Conservation (phyloP, 1,140 invertebrate genomes). For the Drosophila ironensis region DNA sequence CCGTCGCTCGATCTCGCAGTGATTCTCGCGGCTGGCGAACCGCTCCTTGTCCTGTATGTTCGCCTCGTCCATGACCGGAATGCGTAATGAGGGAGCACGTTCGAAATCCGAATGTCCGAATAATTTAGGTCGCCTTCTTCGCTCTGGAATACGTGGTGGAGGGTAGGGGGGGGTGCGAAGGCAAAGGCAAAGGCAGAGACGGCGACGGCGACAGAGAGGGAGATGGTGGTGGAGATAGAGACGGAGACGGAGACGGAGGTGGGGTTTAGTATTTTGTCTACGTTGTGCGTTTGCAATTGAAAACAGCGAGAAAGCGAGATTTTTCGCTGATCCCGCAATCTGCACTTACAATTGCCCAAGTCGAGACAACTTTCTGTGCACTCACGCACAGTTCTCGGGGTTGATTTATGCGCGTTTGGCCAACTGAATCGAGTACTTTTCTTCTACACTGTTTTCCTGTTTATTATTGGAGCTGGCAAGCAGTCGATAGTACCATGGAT, state of each 20-base stretch:
- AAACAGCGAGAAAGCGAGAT: background rate
- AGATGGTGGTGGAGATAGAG: too few relatives aligned
- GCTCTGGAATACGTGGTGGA: constrained; percentile 48
- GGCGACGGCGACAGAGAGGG: too few relatives aligned
- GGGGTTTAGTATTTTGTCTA: constrained; percentile 72
- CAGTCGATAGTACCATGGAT: too few relatives aligned
- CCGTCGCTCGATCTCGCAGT: constrained; percentile 99
- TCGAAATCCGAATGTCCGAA: constrained; percentile 26
- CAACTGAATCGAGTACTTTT: background rate
- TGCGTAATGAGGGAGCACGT: constrained; percentile 71
- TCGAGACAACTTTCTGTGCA: background rate
- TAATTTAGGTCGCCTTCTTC: constrained; percentile 70
- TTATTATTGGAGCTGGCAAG: too few relatives aligned
- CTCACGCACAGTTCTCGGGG: background rate
- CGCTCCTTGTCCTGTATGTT: constrained; percentile 97
- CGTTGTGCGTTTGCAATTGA: constrained; percentile 42
- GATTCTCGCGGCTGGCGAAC: constrained; percentile 98
- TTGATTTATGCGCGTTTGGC: constrained; percentile 10
- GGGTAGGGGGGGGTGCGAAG: constrained; percentile 24
- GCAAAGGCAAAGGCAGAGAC: too few relatives aligned
- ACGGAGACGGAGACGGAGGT: too few relatives aligned
- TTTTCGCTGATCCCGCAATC: background rate
- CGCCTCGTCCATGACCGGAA: constrained; percentile 91
- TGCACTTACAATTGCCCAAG: constrained; percentile 1
- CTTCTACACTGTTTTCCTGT: too few relatives aligned